Percentiles rank a stretch among this genome's conserved stretches.
phyloP scores from a whole-genome alignment of 2,797 vertebrate genomes.

The Brachyalestes nurse region DNA sequence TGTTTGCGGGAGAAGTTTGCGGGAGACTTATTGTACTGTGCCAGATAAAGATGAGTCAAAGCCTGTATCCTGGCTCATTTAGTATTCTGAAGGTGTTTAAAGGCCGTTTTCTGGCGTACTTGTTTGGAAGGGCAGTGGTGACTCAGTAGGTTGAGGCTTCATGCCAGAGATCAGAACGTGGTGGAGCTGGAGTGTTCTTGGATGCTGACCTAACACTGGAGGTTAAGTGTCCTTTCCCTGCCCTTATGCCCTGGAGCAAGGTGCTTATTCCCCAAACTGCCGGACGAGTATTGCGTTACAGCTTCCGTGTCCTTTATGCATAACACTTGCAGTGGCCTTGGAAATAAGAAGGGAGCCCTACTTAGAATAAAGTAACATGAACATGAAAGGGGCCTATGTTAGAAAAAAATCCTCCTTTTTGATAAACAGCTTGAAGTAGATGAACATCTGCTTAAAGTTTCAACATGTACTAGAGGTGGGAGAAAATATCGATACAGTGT shows the following conservation, averaged over 20 bases:
- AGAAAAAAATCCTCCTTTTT: no score
- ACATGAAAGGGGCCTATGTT: not conserved
- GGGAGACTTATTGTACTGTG: not conserved
- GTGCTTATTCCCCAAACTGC: conserved; percentile 1
- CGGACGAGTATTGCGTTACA: conserved; percentile 8
- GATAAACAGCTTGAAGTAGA: no score
- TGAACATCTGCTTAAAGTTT: no score
- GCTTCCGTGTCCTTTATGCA: not conserved
- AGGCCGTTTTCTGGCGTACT: conserved; percentile 6
- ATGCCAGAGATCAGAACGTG: not conserved
- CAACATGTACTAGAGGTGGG: no score
- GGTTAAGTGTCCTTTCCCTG: conserved; percentile 38
- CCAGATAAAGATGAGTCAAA: conserved; percentile 24
- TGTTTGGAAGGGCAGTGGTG: conserved; percentile 12
- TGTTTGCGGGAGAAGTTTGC: conserved; percentile 26
- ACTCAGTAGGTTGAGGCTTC: conserved; percentile 14
- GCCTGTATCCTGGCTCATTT: conserved; percentile 22
- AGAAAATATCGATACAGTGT: no score
- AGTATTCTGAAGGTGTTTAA: conserved; percentile 26
- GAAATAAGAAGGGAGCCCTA: not conserved
- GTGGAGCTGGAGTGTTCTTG: conserved; percentile 14
- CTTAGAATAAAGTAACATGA: not conserved
- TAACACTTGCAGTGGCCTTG: not conserved
- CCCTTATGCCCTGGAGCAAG: conserved; percentile 12
- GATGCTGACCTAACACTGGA: conserved; percentile 27